Evolutionary conservation across 2,113 vertebrate genomes (phyloP).

Genomic region (Lathamus discolor): DNA sequence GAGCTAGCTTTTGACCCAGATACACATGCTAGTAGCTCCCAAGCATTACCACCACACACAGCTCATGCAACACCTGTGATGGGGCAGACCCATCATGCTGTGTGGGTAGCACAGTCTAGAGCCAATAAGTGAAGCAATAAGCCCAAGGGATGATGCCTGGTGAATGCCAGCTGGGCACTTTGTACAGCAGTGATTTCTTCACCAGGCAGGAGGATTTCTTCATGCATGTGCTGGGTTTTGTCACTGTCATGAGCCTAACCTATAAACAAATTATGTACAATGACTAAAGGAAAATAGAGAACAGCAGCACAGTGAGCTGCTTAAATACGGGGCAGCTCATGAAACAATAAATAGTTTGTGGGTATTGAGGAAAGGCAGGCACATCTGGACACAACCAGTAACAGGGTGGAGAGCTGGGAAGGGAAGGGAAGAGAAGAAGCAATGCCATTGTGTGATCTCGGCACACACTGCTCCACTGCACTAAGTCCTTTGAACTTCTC

Average conservation of each 20-base stretch:
- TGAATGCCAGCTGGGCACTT: background rate
- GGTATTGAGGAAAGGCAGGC: background rate
- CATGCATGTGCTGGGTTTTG: background rate
- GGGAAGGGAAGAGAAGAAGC: background rate
- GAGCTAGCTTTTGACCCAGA: background rate
- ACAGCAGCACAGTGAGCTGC: background rate
- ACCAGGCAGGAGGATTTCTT: background rate
- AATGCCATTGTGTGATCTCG: background rate
- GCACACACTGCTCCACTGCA: background rate
- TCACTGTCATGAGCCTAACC: background rate
- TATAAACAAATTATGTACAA: background rate
- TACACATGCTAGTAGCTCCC: background rate
- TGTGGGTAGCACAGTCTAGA: background rate
- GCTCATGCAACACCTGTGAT: background rate
- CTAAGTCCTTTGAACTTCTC: background rate
- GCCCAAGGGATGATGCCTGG: background rate
- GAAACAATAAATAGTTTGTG: background rate
- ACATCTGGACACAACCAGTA: background rate
- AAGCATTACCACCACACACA: background rate
- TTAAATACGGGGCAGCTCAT: background rate
- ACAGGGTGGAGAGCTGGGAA: background rate
- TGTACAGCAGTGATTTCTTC: background rate
- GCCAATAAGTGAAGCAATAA: background rate
- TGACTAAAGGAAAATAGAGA: background rate
- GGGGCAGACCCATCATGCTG: background rate